These are phyloP conservation scores for Chiridota heheva DNA, from an alignment of 35 echinoderm and acorn worm genomes.

Conservation along the genomic window DNA sequence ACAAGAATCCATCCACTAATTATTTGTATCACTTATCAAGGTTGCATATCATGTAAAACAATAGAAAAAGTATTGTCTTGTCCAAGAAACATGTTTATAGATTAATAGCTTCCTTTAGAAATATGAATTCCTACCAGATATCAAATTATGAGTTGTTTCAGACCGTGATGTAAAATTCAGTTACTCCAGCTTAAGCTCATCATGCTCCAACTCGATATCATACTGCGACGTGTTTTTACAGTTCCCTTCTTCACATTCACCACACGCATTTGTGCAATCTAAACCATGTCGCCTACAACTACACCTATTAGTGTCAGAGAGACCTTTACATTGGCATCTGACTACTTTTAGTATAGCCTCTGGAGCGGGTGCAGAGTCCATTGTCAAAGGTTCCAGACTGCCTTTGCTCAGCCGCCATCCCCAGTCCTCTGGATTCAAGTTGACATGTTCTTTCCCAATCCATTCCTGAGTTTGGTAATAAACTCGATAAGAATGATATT, in stretches of 20 bases:
- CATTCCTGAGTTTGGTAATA: slow-evolving; percentile 14
- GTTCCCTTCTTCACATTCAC: not conserved
- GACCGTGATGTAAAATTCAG: no score
- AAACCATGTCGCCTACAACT: not conserved
- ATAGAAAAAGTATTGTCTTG: no score
- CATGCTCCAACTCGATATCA: no score
- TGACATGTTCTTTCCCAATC: not conserved
- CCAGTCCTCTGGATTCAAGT: not conserved
- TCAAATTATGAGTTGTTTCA: no score
- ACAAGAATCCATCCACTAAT: no score
- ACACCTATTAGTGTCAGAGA: not conserved
- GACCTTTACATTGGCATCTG: not conserved
- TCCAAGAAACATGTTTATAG: no score
- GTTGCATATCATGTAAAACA: no score
- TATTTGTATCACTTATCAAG: no score
- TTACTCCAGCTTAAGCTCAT: no score
- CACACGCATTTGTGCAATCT: not conserved
- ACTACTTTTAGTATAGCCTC: not conserved
- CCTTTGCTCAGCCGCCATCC: not conserved
- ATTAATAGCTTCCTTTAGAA: no score
- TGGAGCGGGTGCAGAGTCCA: not conserved
- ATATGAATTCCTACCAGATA: no score
- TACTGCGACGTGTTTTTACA: not conserved
- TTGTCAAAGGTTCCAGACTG: not conserved
- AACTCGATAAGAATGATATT: not conserved